These are phyloP conservation scores for Diloba caeruleocephala DNA, from an alignment of 2,888 invertebrate species.

Conservation along the genomic window DNA sequence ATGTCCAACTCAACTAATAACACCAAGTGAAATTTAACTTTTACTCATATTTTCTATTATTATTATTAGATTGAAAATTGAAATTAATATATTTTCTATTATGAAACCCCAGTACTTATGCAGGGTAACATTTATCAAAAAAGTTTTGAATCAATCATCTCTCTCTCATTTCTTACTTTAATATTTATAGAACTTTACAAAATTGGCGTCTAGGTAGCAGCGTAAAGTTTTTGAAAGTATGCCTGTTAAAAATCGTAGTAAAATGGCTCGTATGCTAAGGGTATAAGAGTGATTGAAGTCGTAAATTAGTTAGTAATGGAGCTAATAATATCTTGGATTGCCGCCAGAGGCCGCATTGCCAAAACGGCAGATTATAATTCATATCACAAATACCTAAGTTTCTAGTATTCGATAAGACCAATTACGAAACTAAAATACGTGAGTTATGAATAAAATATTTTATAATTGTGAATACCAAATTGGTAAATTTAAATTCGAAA, in stretches of 20 bases:
- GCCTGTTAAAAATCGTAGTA: not conserved
- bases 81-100: not conserved
- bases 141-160: not conserved
- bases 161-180: not conserved
- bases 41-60: no score
- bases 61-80: no score
- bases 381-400: conserved; percentile 27
- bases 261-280: not conserved
- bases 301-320: conserved; percentile 29
- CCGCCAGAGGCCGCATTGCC: conserved; percentile 36
- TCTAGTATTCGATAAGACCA: conserved; percentile 12
- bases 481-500: not conserved
- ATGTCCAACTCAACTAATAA: no score
- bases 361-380: conserved; percentile 32
- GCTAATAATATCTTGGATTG: conserved; percentile 23
- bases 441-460: conserved; percentile 7
- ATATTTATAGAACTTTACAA: not conserved
- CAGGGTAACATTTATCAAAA: not conserved
- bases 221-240: rapidly evolving
- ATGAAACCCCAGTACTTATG: not conserved
- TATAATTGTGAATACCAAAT: not conserved
- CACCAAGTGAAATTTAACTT: no score
- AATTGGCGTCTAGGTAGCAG: not conserved
- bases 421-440: conserved; percentile 14
- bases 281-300: conserved; percentile 7